Percentiles rank a stretch among this genome's conserved stretches.
These are phyloP conservation scores for Lamellibrachia satsuma DNA, from an alignment of 2,888 invertebrate species.

Conservation along the genomic window DNA sequence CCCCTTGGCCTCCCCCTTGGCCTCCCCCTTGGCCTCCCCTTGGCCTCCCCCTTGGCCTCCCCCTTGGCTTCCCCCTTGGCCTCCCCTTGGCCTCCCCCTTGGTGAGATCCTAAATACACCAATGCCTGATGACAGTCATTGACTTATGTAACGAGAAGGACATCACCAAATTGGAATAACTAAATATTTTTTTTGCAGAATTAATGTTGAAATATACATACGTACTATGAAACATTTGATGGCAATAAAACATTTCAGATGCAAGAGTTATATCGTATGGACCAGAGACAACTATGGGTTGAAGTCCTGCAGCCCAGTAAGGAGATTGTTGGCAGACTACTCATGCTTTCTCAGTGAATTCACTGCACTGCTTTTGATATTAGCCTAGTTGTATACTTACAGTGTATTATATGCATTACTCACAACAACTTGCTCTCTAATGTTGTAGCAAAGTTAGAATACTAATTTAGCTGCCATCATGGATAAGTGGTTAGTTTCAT, in stretches of 20 bases:
- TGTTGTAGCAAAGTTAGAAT: not conserved
- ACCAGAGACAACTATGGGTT: not conserved
- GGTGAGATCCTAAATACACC: too few species aligned
- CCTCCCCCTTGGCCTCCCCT: too few species aligned
- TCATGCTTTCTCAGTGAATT: not conserved
- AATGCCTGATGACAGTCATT: too few species aligned
- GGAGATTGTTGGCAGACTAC: slow-evolving; percentile 4
- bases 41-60: too few species aligned
- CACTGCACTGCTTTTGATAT: not conserved
- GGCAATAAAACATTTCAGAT: not conserved
- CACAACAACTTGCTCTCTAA: not conserved
- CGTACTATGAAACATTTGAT: not conserved
- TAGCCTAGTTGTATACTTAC: not conserved
- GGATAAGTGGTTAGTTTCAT: not conserved
- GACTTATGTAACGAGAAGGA: too few species aligned
- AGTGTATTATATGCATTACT: too few species aligned
- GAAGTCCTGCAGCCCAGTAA: not conserved
- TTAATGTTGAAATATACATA: too few species aligned
- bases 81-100: too few species aligned
- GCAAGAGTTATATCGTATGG: not conserved
- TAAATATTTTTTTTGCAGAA: too few species aligned
- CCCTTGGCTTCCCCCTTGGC: too few species aligned
- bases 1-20: too few species aligned
- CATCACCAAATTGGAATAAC: too few species aligned
- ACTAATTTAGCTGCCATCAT: not conserved